Evolutionary conservation across 1,140 invertebrate genomes (phyloP).

Genomic region (Papilio machaon): DNA sequence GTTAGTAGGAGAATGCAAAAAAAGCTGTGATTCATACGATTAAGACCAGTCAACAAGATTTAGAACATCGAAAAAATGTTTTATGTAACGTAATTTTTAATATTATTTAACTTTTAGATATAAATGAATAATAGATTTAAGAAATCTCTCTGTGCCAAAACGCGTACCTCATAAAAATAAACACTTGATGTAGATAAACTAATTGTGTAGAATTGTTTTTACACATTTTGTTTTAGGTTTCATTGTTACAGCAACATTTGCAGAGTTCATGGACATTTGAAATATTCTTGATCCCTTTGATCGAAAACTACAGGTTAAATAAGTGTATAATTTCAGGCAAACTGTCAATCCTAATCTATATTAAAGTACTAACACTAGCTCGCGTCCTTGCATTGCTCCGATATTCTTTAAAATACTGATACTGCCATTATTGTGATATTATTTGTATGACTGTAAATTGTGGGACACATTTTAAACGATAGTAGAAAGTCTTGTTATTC

Average conservation of each 20-base stretch:
- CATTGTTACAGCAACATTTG: conserved; percentile 39
- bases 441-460: conserved; percentile 45
- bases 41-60: conserved; percentile 81
- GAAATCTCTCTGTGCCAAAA: conserved; percentile 83
- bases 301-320: conserved; percentile 7
- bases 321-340: conserved; percentile 34
- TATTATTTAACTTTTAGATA: conserved; percentile 70
- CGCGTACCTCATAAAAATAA: conserved; percentile 82
- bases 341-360: not conserved
- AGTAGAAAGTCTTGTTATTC: not conserved
- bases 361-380: conserved; percentile 19
- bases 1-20: conserved; percentile 79
- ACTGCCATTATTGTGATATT: conserved; percentile 71
- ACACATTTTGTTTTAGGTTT: conserved; percentile 62
- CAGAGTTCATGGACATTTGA: conserved; percentile 32
- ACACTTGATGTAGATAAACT: conserved; percentile 80
- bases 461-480: conserved; percentile 34
- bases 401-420: conserved; percentile 32
- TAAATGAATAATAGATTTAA: conserved; percentile 75
- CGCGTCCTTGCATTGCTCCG: conserved; percentile 13
- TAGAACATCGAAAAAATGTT: conserved; percentile 82
- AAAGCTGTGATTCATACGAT: conserved; percentile 79
- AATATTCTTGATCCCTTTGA: conserved; percentile 23
- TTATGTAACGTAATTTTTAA: conserved; percentile 75
- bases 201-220: conserved; percentile 73